Conservation (phyloP, 2,888 invertebrate genomes). For the Nymphalis c-album region DNA sequence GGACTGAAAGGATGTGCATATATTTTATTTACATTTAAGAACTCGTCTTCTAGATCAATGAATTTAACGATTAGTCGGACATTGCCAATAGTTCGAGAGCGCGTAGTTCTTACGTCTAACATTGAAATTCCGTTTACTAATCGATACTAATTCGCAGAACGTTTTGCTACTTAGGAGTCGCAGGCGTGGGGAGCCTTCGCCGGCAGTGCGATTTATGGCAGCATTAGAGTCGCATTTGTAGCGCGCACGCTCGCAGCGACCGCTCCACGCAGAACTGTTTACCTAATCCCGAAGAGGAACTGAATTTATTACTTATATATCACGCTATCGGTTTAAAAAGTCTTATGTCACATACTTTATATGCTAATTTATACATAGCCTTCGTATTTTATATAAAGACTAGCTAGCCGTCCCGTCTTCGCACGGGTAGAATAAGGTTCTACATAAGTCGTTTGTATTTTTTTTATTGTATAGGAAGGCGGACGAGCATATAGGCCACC, state of each 20-base stretch:
- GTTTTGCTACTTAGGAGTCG: constrained; percentile 52
- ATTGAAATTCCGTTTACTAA: constrained; percentile 63
- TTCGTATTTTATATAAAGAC: background rate
- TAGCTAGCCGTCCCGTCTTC: background rate
- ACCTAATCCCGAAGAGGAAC: constrained; percentile 28
- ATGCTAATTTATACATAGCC: background rate
- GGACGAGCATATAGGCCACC: too few relatives aligned
- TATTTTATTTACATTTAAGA: too few relatives aligned
- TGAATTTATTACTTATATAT: constrained; percentile 29
- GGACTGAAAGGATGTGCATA: too few relatives aligned
- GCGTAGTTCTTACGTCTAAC: background rate
- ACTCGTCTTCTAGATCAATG: too few relatives aligned
- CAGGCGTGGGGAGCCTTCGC: constrained; percentile 50
- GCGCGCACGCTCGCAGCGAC: constrained; percentile 25
- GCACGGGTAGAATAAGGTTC: too few relatives aligned
- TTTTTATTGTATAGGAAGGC: too few relatives aligned
- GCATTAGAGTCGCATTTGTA: constrained; percentile 68
- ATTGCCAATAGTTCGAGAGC: background rate
- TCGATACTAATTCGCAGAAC: constrained; percentile 72
- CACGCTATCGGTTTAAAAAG: constrained; percentile 14
- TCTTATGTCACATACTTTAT: background rate
- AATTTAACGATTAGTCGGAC: background rate
- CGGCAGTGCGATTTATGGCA: constrained; percentile 64
- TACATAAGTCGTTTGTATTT: too few relatives aligned
- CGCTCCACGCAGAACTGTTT: constrained; percentile 27